These are phyloP conservation scores for Netta rufina DNA, from an alignment of 2,797 vertebrate genomes.

Conservation along the genomic window DNA sequence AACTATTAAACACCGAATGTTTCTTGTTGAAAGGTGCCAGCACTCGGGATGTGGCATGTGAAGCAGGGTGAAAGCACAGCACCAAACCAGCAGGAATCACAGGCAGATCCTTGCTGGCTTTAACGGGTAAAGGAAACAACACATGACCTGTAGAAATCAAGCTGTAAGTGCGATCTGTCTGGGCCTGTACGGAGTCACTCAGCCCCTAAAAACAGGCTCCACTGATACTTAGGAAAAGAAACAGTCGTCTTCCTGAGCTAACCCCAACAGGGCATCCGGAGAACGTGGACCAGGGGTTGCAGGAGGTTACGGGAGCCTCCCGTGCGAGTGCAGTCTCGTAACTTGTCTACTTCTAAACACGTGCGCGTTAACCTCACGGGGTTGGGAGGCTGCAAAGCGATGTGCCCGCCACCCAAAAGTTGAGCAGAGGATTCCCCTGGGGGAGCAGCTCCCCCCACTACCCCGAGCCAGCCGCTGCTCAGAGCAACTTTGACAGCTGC, in stretches of 20 bases:
- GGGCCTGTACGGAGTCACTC: background rate
- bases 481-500: background rate
- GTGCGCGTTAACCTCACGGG: background rate
- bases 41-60: background rate
- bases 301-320: background rate
- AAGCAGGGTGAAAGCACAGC: background rate
- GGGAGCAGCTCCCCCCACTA: background rate
- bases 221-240: background rate
- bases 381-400: background rate
- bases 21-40: background rate
- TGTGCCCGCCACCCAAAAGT: background rate
- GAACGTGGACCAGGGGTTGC: fast-evolving
- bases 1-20: background rate
- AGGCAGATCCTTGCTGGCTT: background rate
- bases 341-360: background rate
- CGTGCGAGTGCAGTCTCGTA: background rate
- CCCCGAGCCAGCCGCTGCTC: background rate
- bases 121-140: background rate
- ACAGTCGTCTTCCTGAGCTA: background rate
- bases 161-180: background rate
- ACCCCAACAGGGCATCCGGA: fast-evolving
- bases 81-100: background rate
- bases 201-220: background rate
- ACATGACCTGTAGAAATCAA: slow-evolving; percentile 1
- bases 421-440: background rate